Evolutionary conservation across 2,888 invertebrate genomes (phyloP), one percentile per base, ranked within the genome.

Genomic region (Amphimallon solstitiale): DNA sequence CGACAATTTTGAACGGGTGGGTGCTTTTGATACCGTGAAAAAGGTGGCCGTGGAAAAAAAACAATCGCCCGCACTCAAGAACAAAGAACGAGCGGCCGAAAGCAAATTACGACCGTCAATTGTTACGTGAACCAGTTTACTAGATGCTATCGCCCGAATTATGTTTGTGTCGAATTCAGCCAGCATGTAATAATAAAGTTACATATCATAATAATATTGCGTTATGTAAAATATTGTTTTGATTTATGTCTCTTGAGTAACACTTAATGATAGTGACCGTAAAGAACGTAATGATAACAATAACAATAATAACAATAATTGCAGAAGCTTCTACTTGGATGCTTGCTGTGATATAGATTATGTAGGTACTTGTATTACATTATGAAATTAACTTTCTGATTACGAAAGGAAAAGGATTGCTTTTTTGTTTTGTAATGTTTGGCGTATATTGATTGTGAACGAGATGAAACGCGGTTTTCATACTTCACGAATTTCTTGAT

Each of bases 181-280:
- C 21, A 2, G 4, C 7, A 21, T n/a, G 12, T 12, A 49, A 49
- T 7, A n/a, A n/a, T 15, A 17, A 15, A 46, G 46, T 46, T 46
- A 9, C 9, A 29, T 5, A 29, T n/a, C n/a, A n/a, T n/a, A n/a
- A n/a, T 54, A 23, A 2, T 10, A 14, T 12, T 2, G 12, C 6
- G 48, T 61, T 61, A 48, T 21, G 46, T 37, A 61, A 48, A 48
- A 19, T 5, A 34, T 19, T 21, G 10, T 43, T 46, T 48, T 48
- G 35, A 61, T 61, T 46, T 48, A 61, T 48, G 15, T 45, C 4
- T 9, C 6, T 46, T 48, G 35, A 14, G 48, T 61, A 61, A 61
- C 34, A 29, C 29, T 29, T 29, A 17, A 7, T 12, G 17, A 5
- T 46, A 46, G 14, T 61, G 21, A 29, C 5, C 6, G 12, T 48